These are phyloP conservation scores for Bursaphelenchus mucronatus DNA, from an alignment of 1,140 invertebrate genomes.

Conservation along the genomic window DNA sequence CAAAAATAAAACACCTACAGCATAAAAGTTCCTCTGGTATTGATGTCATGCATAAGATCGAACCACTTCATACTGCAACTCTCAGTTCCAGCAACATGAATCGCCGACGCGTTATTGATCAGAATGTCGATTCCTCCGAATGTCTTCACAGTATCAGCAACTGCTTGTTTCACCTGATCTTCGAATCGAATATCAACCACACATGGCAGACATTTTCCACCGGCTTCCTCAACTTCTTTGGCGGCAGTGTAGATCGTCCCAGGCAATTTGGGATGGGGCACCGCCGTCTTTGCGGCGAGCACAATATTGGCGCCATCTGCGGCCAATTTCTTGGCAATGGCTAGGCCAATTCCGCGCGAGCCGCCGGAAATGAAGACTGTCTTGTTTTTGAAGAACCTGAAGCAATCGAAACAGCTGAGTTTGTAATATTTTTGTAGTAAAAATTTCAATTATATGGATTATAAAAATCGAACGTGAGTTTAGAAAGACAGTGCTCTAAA, in stretches of 20 bases:
- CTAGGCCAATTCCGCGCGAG: slow-evolving; percentile 94
- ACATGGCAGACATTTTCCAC: slow-evolving; percentile 83
- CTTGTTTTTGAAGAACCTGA: slow-evolving; percentile 76
- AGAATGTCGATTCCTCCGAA: slow-evolving; percentile 93
- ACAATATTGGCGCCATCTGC: slow-evolving; percentile 70
- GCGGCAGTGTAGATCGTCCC: slow-evolving; percentile 95
- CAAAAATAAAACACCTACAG: slow-evolving; percentile 65
- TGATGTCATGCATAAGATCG: slow-evolving; percentile 86
- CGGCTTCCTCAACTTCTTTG: slow-evolving; percentile 79
- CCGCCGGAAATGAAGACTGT: slow-evolving; percentile 93
- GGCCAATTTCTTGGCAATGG: slow-evolving; percentile 82
- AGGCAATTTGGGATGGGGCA: slow-evolving; percentile 83
- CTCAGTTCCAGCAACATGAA: slow-evolving; percentile 78
- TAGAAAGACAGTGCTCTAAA: no score
- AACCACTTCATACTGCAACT: slow-evolving; percentile 90
- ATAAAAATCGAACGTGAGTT: no score
- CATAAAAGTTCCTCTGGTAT: slow-evolving; percentile 83
- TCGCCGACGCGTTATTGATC: slow-evolving; percentile 76
- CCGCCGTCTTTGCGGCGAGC: slow-evolving; percentile 58
- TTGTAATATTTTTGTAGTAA: not conserved
- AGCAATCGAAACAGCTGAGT: slow-evolving; percentile 28
- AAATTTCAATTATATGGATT: no score
- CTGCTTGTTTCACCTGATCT: slow-evolving; percentile 69
- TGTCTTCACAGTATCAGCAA: slow-evolving; percentile 77
- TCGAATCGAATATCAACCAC: slow-evolving; percentile 82